phyloP scores from a whole-genome alignment of 1,140 invertebrate species.

The Leptopilina boulardi region DNA sequence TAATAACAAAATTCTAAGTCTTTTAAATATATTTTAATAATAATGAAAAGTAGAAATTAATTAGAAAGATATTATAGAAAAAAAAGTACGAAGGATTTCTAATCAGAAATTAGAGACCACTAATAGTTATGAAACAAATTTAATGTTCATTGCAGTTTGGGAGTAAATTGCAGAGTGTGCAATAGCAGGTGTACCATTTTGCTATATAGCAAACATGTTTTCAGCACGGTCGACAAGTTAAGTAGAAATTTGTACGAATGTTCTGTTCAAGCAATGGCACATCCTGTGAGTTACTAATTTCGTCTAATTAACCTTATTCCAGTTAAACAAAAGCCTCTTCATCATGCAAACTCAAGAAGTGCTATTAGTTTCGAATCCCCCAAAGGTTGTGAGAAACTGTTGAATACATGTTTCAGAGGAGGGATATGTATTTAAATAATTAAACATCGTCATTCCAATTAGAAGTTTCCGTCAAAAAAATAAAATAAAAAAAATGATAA shows the following conservation, averaged over 20 bases:
- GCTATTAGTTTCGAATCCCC: constrained; percentile 5
- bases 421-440: neutral
- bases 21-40: too few species aligned
- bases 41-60: too few species aligned
- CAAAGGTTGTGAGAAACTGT: neutral
- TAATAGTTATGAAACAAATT: constrained; percentile 23
- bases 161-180: neutral
- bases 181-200: neutral
- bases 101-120: too few species aligned
- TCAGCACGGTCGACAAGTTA: neutral
- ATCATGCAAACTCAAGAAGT: constrained; percentile 6
- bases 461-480: neutral
- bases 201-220: neutral
- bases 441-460: neutral
- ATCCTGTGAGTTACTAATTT: constrained; percentile 15
- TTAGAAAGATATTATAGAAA: too few species aligned
- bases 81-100: too few species aligned
- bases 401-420: neutral
- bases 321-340: constrained; percentile 25
- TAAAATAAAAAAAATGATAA: too few species aligned
- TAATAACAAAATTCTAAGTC: too few species aligned
- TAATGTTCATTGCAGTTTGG: constrained; percentile 10
- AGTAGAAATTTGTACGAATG: constrained; percentile 18
- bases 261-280: constrained; percentile 1
- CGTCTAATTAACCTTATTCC: constrained; percentile 13